These are phyloP conservation scores for Orchestia grillus DNA, from an alignment of 1,140 invertebrate species.

Conservation along the genomic window DNA sequence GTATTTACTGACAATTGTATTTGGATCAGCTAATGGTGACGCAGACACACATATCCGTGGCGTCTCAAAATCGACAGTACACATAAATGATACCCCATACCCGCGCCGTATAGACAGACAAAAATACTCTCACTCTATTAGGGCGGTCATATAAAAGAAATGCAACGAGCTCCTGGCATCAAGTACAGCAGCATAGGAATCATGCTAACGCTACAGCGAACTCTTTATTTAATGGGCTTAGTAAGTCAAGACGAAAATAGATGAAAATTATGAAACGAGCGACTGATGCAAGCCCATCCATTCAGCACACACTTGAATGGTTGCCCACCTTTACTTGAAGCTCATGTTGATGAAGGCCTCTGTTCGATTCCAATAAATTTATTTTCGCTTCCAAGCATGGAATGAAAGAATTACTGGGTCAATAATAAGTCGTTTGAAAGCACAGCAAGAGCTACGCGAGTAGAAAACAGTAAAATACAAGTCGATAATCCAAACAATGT, in stretches of 20 bases:
- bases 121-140: conserved; percentile 28
- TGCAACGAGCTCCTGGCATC: neutral
- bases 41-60: neutral
- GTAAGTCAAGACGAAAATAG: neutral
- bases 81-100: neutral
- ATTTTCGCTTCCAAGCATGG: neutral
- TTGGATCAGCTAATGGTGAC: neutral
- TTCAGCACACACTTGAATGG: neutral
- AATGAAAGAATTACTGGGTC: neutral
- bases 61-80: conserved; percentile 8
- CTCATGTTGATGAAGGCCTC: neutral
- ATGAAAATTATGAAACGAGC: neutral
- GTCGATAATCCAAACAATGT: neutral
- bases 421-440: neutral
- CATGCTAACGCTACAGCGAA: neutral
- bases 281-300: neutral
- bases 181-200: conserved; percentile 19
- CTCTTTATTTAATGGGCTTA: neutral
- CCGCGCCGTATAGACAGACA: conserved; percentile 7
- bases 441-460: neutral
- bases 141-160: conserved; percentile 36
- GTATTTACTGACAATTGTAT: conserved; percentile 54
- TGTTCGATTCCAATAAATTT: neutral
- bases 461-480: neutral
- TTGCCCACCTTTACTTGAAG: neutral